These are phyloP conservation scores for Zaprionus lineosus DNA, from an alignment of 2,888 invertebrate genomes.

Conservation along the genomic window DNA sequence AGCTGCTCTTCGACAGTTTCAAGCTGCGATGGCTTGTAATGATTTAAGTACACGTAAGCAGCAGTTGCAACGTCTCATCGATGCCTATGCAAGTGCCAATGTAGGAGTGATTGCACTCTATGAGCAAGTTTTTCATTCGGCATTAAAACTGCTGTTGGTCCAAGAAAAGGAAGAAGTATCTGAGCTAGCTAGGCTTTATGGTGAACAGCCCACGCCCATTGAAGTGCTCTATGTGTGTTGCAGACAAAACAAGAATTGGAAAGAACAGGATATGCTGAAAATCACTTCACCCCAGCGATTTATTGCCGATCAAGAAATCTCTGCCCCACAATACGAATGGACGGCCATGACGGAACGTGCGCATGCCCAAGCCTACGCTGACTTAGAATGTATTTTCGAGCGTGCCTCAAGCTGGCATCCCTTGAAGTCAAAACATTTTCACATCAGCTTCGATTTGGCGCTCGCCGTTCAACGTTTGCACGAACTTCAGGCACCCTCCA, in stretches of 20 bases:
- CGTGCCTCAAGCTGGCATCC: constrained; percentile 80
- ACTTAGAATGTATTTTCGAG: constrained; percentile 80
- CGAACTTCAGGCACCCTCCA: constrained; percentile 79
- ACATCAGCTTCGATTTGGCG: constrained; percentile 81
- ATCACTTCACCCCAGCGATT: constrained; percentile 78
- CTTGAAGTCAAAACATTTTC: constrained; percentile 81
- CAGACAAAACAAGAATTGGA: constrained; percentile 80
- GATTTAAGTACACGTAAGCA: constrained; percentile 77
- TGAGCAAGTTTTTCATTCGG: constrained; percentile 75
- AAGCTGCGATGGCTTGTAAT: constrained; percentile 74
- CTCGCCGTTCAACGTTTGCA: constrained; percentile 78
- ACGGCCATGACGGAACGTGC: constrained; percentile 85
- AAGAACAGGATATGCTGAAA: constrained; percentile 72
- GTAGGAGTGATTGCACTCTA: constrained; percentile 70
- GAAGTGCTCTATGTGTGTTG: constrained; percentile 80
- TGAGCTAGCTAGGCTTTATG: constrained; percentile 47
- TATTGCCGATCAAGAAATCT: constrained; percentile 83
- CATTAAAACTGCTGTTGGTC: constrained; percentile 72
- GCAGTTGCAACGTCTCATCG: constrained; percentile 69
- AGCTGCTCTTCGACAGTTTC: constrained; percentile 84
- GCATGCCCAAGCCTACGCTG: constrained; percentile 80
- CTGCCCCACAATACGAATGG: constrained; percentile 88
- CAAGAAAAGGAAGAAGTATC: constrained; percentile 62
- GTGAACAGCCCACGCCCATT: constrained; percentile 72
- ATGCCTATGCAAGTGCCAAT: constrained; percentile 60